phyloP scores from a whole-genome alignment of 2,797 vertebrate genomes.

The Sciurus vulgaris region DNA sequence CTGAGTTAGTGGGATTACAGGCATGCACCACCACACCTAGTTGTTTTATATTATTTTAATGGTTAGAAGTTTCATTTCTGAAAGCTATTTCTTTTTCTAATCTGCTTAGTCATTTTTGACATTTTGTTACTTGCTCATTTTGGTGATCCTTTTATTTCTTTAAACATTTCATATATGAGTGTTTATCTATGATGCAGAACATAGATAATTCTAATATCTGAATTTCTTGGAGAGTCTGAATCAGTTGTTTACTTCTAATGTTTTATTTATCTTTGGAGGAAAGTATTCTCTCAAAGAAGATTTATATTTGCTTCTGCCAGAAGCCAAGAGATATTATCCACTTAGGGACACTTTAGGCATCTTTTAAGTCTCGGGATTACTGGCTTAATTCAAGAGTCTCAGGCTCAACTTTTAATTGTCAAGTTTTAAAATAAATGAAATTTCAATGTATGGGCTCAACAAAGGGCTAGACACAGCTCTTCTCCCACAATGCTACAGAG shows the following conservation, averaged over 20 bases:
- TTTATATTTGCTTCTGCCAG: neutral
- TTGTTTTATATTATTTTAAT: neutral
- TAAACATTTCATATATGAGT: neutral
- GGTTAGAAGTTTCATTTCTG: neutral
- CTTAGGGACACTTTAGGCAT: neutral
- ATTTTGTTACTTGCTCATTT: neutral
- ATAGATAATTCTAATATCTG: neutral
- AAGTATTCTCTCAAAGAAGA: neutral
- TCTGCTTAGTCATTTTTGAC: neutral
- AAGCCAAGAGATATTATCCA: neutral
- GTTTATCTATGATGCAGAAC: neutral
- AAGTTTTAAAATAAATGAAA: neutral
- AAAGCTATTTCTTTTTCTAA: conserved; percentile 30
- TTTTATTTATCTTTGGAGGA: conserved; percentile 9
- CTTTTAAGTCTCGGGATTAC: neutral
- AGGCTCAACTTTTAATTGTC: neutral
- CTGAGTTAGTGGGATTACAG: neutral
- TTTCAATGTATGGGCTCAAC: neutral
- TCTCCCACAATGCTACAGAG: neutral
- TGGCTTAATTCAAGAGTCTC: neutral
- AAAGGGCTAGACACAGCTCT: neutral
- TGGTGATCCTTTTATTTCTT: conserved; percentile 14
- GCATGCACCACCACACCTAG: neutral
- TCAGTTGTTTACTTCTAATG: neutral
- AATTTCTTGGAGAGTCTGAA: conserved; percentile 22